Evolutionary conservation across 2,888 invertebrate genomes (phyloP).

Genomic region (Campopleginae sp.): DNA sequence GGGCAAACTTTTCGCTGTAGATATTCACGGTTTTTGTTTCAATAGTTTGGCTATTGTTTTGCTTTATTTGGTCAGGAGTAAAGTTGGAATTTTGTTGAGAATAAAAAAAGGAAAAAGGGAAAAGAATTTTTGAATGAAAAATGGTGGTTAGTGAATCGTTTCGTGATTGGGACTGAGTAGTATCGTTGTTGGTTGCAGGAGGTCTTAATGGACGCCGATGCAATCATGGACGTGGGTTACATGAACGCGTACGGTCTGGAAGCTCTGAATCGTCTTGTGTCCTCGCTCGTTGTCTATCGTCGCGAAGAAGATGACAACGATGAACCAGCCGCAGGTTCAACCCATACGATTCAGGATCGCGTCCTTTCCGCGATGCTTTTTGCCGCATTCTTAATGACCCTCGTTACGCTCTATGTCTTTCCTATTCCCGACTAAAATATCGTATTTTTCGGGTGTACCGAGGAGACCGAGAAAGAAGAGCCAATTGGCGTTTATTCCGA

Average conservation of each 20-base stretch:
- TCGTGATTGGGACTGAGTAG: constrained; percentile 82
- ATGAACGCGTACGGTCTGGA: constrained; percentile 83
- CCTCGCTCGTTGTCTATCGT: constrained; percentile 76
- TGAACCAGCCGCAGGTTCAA: constrained; percentile 80
- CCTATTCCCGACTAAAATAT: constrained; percentile 84
- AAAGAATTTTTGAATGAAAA: not conserved
- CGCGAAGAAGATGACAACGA: constrained; percentile 75
- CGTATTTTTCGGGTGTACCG: not conserved
- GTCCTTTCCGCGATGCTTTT: constrained; percentile 81
- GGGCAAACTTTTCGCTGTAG: too few species aligned
- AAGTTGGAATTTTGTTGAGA: constrained; percentile 47
- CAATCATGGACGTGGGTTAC: constrained; percentile 84
- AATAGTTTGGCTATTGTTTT: not conserved
- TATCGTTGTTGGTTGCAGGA: constrained; percentile 84
- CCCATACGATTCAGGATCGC: constrained; percentile 81
- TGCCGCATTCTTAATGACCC: constrained; percentile 84
- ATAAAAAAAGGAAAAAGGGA: constrained; percentile 33
- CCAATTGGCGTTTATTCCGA: not conserved
- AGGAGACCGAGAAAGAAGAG: not conserved
- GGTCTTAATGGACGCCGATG: constrained; percentile 83
- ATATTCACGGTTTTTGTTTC: not conserved
- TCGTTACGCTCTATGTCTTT: constrained; percentile 84
- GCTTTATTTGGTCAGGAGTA: constrained; percentile 22
- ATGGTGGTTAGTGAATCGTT: constrained; percentile 22
- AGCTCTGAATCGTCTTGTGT: constrained; percentile 81